Conservation (phyloP, 1,140 invertebrate species). For the Lanistes nyassanus region DNA sequence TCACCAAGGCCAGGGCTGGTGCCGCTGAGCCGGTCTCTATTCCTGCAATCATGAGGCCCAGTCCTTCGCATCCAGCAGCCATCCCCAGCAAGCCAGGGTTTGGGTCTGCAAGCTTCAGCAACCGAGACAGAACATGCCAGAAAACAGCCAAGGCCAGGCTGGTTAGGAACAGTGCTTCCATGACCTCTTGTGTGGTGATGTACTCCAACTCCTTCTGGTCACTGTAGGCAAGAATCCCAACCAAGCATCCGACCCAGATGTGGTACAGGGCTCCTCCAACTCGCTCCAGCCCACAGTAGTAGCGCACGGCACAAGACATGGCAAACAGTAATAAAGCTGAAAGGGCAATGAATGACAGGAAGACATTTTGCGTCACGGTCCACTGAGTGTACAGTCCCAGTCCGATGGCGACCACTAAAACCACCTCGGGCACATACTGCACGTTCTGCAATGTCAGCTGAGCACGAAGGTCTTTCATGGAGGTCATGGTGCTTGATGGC, state of each 20-base stretch:
- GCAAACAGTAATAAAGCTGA: constrained; percentile 58
- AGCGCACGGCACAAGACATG: constrained; percentile 54
- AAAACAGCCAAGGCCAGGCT: constrained; percentile 51
- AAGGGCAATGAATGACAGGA: constrained; percentile 51
- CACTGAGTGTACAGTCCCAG: constrained; percentile 61
- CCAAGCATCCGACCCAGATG: constrained; percentile 60
- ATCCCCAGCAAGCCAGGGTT: constrained; percentile 41
- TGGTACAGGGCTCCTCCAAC: constrained; percentile 53
- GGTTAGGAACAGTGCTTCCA: constrained; percentile 56
- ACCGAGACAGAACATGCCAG: constrained; percentile 51
- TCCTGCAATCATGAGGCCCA: constrained; percentile 57
- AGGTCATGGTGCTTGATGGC: constrained; percentile 4
- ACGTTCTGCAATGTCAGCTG: constrained; percentile 45
- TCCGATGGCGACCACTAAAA: constrained; percentile 55
- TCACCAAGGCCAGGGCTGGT: constrained; percentile 46
- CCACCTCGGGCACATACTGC: constrained; percentile 47
- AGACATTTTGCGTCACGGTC: constrained; percentile 45
- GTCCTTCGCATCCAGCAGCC: constrained; percentile 49
- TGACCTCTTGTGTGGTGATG: constrained; percentile 50
- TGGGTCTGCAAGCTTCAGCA: constrained; percentile 41
- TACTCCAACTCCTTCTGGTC: constrained; percentile 46
- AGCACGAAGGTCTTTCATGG: constrained; percentile 21
- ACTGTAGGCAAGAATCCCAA: constrained; percentile 59
- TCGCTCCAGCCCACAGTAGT: constrained; percentile 53
- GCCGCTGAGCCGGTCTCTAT: constrained; percentile 46